Base-by-base conservation (phyloP, 2,888 invertebrate genomes). In the Drosophila greeni region DNA sequence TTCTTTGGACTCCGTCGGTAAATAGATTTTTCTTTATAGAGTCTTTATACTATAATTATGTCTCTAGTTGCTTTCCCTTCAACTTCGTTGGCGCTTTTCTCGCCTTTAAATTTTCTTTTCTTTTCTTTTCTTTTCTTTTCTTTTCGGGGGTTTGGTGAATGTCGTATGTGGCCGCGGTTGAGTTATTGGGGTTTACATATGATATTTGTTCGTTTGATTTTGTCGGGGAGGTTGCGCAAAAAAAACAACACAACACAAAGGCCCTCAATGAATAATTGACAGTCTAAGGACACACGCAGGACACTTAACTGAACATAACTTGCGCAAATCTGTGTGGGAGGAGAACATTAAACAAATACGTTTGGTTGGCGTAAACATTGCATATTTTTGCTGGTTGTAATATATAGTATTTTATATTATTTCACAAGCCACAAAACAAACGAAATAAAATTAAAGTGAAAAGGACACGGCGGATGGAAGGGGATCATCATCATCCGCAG, bases 91-190 rank as follows among this genome's bases (percentile, higher is more conserved):
- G 60, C 53, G 66, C 65, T 73, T 73, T 70, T 42, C 66, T 77
- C 55, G 49, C 64, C 18, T 18, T 18, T n/a, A n/a, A n/a, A n/a
- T n/a, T 9, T 29, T 11, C 31, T 43, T 29, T 8, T 3, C 9
- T 8, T 16, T 37, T 12, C 6, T 2, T 18, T 45, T 11, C 18
- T 4, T 40, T 14, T n/a, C 23, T 70, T 61, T 75, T 65, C 60
- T 74, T 70, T 73, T 65, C 72, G 72, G 69, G 69, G 76, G 80
- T 85, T 88, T 89, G 89, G 89, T 89, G 89, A 88, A 89, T 89
- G 88, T 87, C 88, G 86, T 88, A 85, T 87, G 84, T 87, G 88
- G 85, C 86, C 85, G 83, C 75, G 64, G 66, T 64, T 72, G 59
- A 80, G 67, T 73, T 75, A 72, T 60, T 66, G 71, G 70, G 59